A percentile compares a stretch with the other conserved stretches of the same genome.
Conservation (phyloP, 2,113 vertebrate genomes). For the Argyrosomus japonicus region DNA sequence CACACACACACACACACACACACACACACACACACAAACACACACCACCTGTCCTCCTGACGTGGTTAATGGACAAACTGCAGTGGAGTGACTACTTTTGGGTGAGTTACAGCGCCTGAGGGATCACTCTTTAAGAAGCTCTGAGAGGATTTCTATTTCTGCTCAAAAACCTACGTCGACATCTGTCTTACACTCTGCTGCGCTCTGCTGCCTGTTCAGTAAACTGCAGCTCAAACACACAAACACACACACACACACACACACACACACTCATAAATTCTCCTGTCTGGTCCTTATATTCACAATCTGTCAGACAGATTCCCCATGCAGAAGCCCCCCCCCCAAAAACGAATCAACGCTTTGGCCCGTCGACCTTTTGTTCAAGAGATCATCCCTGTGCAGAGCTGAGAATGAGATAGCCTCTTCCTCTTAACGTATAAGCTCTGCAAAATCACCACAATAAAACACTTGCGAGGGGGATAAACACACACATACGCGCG, state of each 20-base stretch:
- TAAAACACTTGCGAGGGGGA: slow-evolving; percentile 42
- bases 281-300: background rate
- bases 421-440: slow-evolving; percentile 17
- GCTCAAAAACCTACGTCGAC: background rate
- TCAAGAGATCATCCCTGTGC: slow-evolving; percentile 17
- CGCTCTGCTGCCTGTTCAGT: slow-evolving; percentile 64
- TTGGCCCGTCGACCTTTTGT: slow-evolving; percentile 33
- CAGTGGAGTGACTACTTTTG: slow-evolving; percentile 66
- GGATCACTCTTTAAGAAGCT: slow-evolving; percentile 49
- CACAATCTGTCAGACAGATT: slow-evolving; percentile 17
- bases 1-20: slow-evolving; percentile 24
- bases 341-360: background rate
- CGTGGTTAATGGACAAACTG: slow-evolving; percentile 66
- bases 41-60: slow-evolving; percentile 49
- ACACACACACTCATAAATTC: background rate
- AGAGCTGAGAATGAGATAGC: slow-evolving; percentile 26
- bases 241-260: too few relatives aligned
- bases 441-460: slow-evolving; percentile 50
- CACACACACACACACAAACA: slow-evolving; percentile 5
- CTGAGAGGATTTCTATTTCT: slow-evolving; percentile 39
- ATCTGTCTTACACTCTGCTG: slow-evolving; percentile 49
- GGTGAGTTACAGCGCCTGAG: slow-evolving; percentile 65
- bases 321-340: too few relatives aligned
- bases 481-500: slow-evolving; percentile 40
- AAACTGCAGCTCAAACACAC: slow-evolving; percentile 38